phyloP scores from a whole-genome alignment of 2,113 vertebrate genomes.

The Prochilodus magdalenae region DNA sequence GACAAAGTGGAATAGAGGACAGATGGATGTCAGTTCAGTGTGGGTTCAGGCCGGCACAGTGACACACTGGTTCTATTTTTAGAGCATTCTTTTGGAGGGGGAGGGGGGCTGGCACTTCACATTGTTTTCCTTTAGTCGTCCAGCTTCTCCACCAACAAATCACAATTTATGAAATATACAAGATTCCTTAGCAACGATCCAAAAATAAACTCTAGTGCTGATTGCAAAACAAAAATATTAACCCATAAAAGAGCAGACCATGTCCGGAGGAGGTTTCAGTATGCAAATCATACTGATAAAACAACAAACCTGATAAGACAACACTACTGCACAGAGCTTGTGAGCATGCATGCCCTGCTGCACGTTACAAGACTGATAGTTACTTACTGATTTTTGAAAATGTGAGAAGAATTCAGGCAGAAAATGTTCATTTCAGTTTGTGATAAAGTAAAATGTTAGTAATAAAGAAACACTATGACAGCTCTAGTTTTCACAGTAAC shows the following conservation, averaged over 20 bases:
- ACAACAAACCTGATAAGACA: too few relatives aligned
- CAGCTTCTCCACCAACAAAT: conserved; percentile 31
- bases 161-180: conserved; percentile 55
- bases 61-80: conserved; percentile 51
- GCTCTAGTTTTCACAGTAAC: too few relatives aligned
- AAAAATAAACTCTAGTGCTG: conserved; percentile 52
- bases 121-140: conserved; percentile 28
- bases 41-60: conserved; percentile 36
- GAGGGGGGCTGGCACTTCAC: conserved; percentile 48
- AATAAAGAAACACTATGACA: too few relatives aligned
- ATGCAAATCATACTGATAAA: too few relatives aligned
- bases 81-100: conserved; percentile 47
- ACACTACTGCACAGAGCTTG: too few relatives aligned
- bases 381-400: too few relatives aligned
- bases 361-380: too few relatives aligned
- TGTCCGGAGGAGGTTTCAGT: too few relatives aligned
- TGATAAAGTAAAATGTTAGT: too few relatives aligned
- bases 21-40: conserved; percentile 43
- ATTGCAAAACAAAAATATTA: conserved; percentile 29
- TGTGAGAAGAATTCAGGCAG: too few relatives aligned
- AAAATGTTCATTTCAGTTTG: too few relatives aligned
- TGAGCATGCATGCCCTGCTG: too few relatives aligned
- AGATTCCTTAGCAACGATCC: conserved; percentile 54
- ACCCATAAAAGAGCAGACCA: not conserved
- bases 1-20: conserved; percentile 8